These are phyloP conservation scores for Toxotes jaculatrix DNA, from an alignment of 2,113 vertebrate species.

Conservation along the genomic window DNA sequence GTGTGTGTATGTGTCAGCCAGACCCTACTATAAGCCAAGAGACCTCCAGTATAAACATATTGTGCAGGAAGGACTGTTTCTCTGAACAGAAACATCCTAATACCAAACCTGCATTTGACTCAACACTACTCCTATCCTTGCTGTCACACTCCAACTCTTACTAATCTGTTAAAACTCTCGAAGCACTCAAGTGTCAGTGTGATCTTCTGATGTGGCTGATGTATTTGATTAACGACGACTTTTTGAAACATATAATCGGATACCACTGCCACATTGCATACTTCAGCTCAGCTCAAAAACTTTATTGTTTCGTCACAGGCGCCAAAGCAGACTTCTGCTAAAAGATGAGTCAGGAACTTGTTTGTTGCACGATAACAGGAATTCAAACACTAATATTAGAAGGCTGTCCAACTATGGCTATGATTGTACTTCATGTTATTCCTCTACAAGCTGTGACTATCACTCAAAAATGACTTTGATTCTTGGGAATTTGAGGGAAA, in stretches of 20 bases:
- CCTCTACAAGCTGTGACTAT: background rate
- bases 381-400: background rate
- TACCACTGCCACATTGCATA: background rate
- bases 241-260: background rate
- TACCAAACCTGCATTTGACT: slow-evolving; percentile 54
- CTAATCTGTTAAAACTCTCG: background rate
- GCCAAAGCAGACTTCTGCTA: slow-evolving; percentile 6
- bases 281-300: slow-evolving; percentile 2
- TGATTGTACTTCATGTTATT: background rate
- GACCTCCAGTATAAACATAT: slow-evolving; percentile 80
- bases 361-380: slow-evolving; percentile 12
- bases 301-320: background rate
- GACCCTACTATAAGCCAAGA: slow-evolving; percentile 67
- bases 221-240: background rate
- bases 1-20: slow-evolving; percentile 39
- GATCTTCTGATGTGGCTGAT: background rate
- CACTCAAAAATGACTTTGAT: background rate
- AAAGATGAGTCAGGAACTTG: slow-evolving; percentile 22
- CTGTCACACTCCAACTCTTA: slow-evolving; percentile 10
- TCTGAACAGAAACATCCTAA: slow-evolving; percentile 76
- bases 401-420: background rate
- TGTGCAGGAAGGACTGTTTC: slow-evolving; percentile 66
- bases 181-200: background rate
- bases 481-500: background rate
- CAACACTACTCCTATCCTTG: background rate